A percentile compares a stretch with the other conserved stretches of the same genome.
These are phyloP conservation scores for Pseudocheirus occidentalis DNA, from an alignment of 2,797 vertebrate species.

Conservation along the genomic window DNA sequence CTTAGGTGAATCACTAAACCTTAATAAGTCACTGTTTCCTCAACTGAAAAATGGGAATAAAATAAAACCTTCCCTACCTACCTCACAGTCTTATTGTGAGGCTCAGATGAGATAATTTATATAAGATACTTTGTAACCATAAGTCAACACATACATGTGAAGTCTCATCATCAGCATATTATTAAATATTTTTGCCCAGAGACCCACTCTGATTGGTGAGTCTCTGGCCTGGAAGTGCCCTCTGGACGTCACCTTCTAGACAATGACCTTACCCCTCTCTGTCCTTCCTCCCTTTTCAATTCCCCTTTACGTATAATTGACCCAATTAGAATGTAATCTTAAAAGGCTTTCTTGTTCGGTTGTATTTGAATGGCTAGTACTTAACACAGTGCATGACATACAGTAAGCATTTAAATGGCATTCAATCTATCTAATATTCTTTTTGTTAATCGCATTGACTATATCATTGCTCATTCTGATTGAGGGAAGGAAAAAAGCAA, in stretches of 20 bases:
- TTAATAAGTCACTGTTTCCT: neutral
- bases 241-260: neutral
- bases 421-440: neutral
- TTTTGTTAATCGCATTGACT: neutral
- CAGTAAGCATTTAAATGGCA: neutral
- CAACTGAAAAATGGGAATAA: neutral
- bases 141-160: neutral
- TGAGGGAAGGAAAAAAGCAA: neutral
- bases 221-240: neutral
- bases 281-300: neutral
- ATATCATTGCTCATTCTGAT: neutral
- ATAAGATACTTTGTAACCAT: neutral
- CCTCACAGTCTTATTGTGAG: neutral
- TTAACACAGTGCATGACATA: neutral
- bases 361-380: neutral
- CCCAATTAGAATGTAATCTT: neutral
- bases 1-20: neutral
- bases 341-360: neutral
- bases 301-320: neutral
- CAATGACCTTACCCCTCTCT: neutral
- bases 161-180: neutral
- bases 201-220: neutral
- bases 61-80: neutral
- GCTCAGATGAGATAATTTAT: neutral
- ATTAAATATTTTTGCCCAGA: neutral